Conservation (phyloP, 2,888 invertebrate genomes). For the Hydrotaea diabolus region DNA sequence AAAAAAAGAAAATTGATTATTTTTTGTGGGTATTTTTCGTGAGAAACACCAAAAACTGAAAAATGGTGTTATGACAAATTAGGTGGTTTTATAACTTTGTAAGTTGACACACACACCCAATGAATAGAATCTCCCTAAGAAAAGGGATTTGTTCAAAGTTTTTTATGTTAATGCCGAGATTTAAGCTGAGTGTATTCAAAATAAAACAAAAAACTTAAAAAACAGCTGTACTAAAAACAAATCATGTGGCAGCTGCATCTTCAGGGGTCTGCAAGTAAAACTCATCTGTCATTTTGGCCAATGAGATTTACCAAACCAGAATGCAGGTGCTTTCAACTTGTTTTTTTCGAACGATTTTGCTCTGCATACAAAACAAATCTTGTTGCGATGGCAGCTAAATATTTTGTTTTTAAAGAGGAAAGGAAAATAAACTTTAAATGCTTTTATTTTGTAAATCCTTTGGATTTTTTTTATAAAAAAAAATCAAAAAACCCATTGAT, state of each 20-base stretch:
- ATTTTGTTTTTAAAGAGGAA: not conserved
- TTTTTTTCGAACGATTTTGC: not conserved
- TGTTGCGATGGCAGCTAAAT: not conserved
- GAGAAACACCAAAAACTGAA: not conserved
- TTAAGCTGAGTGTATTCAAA: no score
- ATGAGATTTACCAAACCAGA: not conserved
- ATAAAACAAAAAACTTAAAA: not conserved
- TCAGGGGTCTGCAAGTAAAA: not conserved
- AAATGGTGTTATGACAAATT: conserved; percentile 35
- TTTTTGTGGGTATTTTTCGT: not conserved
- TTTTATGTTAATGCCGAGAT: conserved; percentile 22
- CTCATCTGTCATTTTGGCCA: not conserved
- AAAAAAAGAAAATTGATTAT: conserved; percentile 11
- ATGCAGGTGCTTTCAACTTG: conserved; percentile 23
- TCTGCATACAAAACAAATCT: not conserved
- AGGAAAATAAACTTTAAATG: not conserved
- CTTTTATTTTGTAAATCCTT: not conserved
- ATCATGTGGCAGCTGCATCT: not conserved
- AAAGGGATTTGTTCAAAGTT: not conserved
- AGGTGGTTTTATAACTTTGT: not conserved
- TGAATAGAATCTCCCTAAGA: not conserved
- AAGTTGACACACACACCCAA: not conserved
- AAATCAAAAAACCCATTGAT: not conserved
- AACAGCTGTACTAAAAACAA: conserved; percentile 17
- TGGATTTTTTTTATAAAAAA: not conserved